Evolutionary conservation across 2,797 vertebrate genomes (phyloP).

Genomic region (Arvicola amphibius): DNA sequence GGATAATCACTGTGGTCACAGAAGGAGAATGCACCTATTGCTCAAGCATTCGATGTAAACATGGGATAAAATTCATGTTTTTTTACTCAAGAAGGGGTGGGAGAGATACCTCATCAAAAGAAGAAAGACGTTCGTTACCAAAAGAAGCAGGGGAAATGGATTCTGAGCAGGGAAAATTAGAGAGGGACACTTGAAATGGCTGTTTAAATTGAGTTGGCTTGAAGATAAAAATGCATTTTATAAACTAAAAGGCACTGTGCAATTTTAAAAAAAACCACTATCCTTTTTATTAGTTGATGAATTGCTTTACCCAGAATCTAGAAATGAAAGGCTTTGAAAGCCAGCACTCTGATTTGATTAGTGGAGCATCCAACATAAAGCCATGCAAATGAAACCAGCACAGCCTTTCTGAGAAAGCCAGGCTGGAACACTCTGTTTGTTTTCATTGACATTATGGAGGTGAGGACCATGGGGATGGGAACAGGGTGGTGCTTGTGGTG

Average conservation of each 20-base stretch:
- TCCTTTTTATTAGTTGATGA: conserved; percentile 74
- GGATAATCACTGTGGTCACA: neutral
- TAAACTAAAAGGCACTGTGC: conserved; percentile 60
- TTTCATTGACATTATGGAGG: neutral
- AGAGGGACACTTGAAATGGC: conserved; percentile 55
- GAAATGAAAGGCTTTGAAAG: conserved; percentile 74
- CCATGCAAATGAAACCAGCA: conserved; percentile 53
- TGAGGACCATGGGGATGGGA: neutral
- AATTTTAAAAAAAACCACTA: conserved; percentile 31
- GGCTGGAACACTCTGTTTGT: neutral
- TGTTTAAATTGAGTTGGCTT: conserved; percentile 65
- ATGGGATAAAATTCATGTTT: neutral
- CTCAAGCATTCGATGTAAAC: neutral
- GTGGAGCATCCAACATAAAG: conserved; percentile 43
- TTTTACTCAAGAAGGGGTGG: neutral
- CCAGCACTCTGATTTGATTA: conserved; percentile 73
- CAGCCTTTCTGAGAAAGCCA: neutral
- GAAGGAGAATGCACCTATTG: neutral
- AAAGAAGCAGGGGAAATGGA: neutral
- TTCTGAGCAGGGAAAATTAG: conserved; percentile 1
- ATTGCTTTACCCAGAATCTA: conserved; percentile 55
- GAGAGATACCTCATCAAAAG: neutral
- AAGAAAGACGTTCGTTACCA: conserved; percentile 3
- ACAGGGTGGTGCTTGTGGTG: rapidly evolving
- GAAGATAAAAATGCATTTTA: conserved; percentile 70